phyloP scores from a whole-genome alignment of 2,113 vertebrate genomes.

The Columbina picui region DNA sequence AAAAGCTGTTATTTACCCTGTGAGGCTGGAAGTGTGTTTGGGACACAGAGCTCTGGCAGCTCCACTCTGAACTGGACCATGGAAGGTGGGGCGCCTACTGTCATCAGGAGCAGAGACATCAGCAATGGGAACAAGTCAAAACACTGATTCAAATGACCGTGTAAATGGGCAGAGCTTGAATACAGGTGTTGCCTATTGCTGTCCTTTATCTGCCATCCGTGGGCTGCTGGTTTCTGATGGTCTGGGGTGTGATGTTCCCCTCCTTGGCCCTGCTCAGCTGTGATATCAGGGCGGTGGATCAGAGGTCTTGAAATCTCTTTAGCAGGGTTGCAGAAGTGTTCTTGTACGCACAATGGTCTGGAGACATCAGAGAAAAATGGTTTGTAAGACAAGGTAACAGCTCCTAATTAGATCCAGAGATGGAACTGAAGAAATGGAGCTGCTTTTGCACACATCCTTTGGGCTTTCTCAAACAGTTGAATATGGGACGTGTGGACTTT shows the following conservation, averaged over 20 bases:
- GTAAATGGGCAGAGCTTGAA: neutral
- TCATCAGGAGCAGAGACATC: neutral
- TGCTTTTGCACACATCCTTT: neutral
- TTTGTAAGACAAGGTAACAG: neutral
- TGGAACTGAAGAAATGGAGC: neutral
- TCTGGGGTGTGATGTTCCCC: neutral
- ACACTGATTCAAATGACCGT: neutral
- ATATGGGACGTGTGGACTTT: neutral
- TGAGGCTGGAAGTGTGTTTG: neutral
- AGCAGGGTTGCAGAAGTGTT: neutral
- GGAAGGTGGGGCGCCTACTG: neutral
- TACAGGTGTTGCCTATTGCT: neutral
- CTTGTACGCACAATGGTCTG: neutral
- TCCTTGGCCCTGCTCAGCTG: neutral
- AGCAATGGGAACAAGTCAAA: neutral
- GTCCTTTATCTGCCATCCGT: neutral
- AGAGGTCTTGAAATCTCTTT: neutral
- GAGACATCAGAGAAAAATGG: neutral
- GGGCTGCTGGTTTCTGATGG: neutral
- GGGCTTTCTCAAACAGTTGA: neutral
- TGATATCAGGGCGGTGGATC: neutral
- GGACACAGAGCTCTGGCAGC: neutral
- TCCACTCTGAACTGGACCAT: neutral
- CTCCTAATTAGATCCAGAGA: neutral
- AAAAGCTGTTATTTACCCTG: neutral